Evolutionary conservation across 2,113 vertebrate species (phyloP), one percentile per base, ranked within the genome.

Genomic region (Cyprinodon tularosa): DNA sequence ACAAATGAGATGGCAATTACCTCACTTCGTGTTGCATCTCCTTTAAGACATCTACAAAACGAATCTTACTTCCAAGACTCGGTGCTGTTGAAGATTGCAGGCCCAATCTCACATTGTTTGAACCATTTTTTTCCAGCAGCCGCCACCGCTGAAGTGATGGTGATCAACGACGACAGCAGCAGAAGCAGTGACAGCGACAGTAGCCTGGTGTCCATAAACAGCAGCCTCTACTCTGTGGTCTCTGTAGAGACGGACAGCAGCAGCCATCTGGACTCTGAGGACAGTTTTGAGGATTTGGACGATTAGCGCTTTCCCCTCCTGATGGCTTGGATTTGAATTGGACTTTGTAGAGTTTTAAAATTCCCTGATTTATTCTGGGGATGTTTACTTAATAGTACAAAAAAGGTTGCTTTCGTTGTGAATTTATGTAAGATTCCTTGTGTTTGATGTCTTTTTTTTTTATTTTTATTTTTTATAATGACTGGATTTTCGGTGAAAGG

Each of bases 121-220:
- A 66, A 48, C 70, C 1, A 59, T 15, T 66, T 29, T 80, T 68
- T 81, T 36, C 14, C 63, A 77, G 72, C 72, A 78, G 85, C 69
- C n/a, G 62, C 62, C 64, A 39, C 79, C 0, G 38, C 78, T 3
- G 83, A 83, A 61, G 88, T 87, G 74, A 81, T 86, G 74, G 90
- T 93, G 66, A 93, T 91, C 70, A 59, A 83, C 0, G 89, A 93
- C 15, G 84, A 84, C 62, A 86, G 85, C 11, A 84, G 64, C 63
- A 71, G 84, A 15, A 72, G 74, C 69, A 82, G 63, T n/a, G 42
- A 74, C 36, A 76, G 82, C 7, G 72, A 76, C 2, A 10, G 73
- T 20, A 86, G 78, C 61, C 48, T 84, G 68, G 74, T 84, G 76
- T 84, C 88, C 53, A 57, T 81, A n/a, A 69, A 80, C 13, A 88